A percentile compares a stretch with the other conserved stretches of the same genome.
Conservation (phyloP, 2,888 invertebrate genomes). For the Helleia helle region DNA sequence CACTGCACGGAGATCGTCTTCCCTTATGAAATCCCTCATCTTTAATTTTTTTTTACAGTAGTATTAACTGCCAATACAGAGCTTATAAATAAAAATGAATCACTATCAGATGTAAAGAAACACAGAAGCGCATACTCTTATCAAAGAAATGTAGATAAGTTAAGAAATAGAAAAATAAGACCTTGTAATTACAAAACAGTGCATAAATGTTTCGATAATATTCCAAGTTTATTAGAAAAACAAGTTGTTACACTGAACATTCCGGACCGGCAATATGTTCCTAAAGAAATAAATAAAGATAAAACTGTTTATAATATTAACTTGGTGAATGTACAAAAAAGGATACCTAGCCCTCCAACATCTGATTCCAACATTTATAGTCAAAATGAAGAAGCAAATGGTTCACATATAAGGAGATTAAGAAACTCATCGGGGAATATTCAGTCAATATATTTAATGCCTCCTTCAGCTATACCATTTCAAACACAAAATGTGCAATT, state of each 20-base stretch:
- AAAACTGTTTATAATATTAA: slow-evolving; percentile 41
- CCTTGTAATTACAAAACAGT: slow-evolving; percentile 23
- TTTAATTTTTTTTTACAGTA: too few relatives aligned
- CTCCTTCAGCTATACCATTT: slow-evolving; percentile 16
- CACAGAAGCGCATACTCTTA: slow-evolving; percentile 6
- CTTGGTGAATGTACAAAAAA: slow-evolving; percentile 31
- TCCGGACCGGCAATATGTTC: slow-evolving; percentile 40
- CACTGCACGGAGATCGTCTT: too few relatives aligned
- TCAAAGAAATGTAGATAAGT: slow-evolving; percentile 28
- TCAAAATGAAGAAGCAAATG: slow-evolving; percentile 37
- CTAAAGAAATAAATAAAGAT: slow-evolving; percentile 42
- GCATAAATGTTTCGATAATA: slow-evolving; percentile 30
- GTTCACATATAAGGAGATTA: slow-evolving; percentile 34
- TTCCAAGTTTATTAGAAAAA: slow-evolving; percentile 42
- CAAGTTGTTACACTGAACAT: slow-evolving; percentile 34
- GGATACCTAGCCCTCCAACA: slow-evolving; percentile 21
- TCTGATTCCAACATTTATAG: slow-evolving; percentile 27
- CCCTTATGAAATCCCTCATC: too few relatives aligned
- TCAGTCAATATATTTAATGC: slow-evolving; percentile 19
- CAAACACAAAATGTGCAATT: slow-evolving; percentile 23
- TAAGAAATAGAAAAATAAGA: slow-evolving; percentile 30
- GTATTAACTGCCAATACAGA: not conserved
- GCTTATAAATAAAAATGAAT: not conserved
- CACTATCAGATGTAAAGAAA: not conserved
- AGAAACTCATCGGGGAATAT: slow-evolving; percentile 22